Percentiles rank a stretch among this genome's conserved stretches.
These are phyloP conservation scores for Ceramica pisi DNA, from an alignment of 2,888 invertebrate species.

Conservation along the genomic window DNA sequence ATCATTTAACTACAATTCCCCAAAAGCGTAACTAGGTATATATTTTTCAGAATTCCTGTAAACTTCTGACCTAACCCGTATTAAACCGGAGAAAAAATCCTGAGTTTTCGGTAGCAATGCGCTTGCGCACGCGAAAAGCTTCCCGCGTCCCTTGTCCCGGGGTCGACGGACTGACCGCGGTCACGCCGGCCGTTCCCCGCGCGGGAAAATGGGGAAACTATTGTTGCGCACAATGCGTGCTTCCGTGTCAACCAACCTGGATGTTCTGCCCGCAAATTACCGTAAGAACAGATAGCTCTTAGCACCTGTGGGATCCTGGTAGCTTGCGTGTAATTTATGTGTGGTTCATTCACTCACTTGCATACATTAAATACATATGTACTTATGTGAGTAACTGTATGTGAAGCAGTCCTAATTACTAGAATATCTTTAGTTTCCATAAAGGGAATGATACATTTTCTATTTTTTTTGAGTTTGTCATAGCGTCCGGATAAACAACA, in stretches of 20 bases:
- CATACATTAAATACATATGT: slow-evolving; percentile 5
- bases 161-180: slow-evolving; percentile 73
- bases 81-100: slow-evolving; percentile 15
- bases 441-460: not conserved
- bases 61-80: not conserved
- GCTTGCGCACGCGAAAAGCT: slow-evolving; percentile 68
- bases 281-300: slow-evolving; percentile 49
- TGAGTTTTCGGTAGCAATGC: slow-evolving; percentile 43
- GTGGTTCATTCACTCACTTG: slow-evolving; percentile 6
- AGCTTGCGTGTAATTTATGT: slow-evolving; percentile 7
- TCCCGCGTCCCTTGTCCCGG: slow-evolving; percentile 66
- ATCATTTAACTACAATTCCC: not conserved
- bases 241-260: slow-evolving; percentile 66
- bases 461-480: not conserved
- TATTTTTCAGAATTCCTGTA: not conserved
- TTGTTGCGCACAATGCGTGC: slow-evolving; percentile 81
- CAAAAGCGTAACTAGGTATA: not conserved
- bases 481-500: not conserved
- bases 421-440: not conserved
- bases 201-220: slow-evolving; percentile 82
- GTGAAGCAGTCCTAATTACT: not conserved
- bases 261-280: slow-evolving; percentile 63
- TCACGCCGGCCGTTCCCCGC: slow-evolving; percentile 79
- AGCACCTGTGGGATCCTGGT: slow-evolving; percentile 58
- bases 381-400: slow-evolving; percentile 3